Conservation (phyloP, 2,888 invertebrate genomes). For the Trichopria drosophilae region DNA sequence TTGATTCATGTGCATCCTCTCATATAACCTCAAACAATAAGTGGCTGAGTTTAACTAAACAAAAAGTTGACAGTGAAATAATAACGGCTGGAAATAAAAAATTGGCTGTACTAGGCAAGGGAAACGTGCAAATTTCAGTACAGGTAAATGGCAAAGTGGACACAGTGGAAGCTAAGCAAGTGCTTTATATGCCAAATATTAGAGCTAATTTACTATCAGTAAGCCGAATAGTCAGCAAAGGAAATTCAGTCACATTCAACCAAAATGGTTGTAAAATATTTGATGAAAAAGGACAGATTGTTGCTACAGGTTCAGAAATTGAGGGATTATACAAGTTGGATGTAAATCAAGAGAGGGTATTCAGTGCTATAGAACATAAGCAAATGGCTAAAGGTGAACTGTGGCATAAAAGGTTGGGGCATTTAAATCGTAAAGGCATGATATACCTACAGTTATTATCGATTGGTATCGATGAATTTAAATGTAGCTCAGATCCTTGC, state of each 20-base stretch:
- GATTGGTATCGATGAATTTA: too few relatives aligned
- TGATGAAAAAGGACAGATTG: conserved; percentile 14
- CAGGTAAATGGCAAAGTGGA: conserved; percentile 5
- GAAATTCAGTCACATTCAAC: conserved; percentile 30
- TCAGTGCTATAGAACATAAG: background rate
- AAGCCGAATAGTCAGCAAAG: conserved; percentile 33
- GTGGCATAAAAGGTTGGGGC: conserved; percentile 29
- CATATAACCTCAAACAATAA: conserved; percentile 22
- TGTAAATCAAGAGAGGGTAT: conserved; percentile 4
- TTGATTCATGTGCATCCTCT: conserved; percentile 27
- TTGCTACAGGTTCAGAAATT: conserved; percentile 13
- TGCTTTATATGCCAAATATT: conserved; percentile 37
- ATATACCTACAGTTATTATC: too few relatives aligned
- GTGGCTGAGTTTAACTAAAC: conserved; percentile 1
- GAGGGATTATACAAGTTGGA: conserved; percentile 26
- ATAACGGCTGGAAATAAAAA: conserved; percentile 14
- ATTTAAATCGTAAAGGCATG: conserved; percentile 26
- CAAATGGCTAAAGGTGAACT: too few relatives aligned
- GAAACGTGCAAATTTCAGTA: conserved; percentile 4
- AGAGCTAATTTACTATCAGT: conserved; percentile 37
- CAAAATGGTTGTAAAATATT: conserved; percentile 28
- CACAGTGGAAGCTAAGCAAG: conserved; percentile 26
- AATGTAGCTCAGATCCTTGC: background rate
- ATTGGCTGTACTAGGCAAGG: background rate
- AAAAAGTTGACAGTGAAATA: background rate